Evolutionary conservation across 2,797 vertebrate genomes (phyloP).

Genomic region (Enteromius mattozi): DNA sequence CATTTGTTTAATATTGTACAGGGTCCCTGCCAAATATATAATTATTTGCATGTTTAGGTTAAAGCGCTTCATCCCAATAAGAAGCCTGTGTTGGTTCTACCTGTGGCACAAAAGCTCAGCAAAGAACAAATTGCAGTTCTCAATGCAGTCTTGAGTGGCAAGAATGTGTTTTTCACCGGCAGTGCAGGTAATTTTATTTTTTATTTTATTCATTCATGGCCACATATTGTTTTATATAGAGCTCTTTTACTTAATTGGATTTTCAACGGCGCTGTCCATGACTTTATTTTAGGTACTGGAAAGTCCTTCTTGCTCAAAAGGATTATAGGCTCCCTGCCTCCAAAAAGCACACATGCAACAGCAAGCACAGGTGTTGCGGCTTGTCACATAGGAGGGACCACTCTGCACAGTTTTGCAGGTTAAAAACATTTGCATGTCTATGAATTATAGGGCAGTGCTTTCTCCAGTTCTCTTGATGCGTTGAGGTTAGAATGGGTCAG

Average conservation of each 20-base stretch:
- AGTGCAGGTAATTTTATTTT: slow-evolving; percentile 84
- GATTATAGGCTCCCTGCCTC: slow-evolving; percentile 92
- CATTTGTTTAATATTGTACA: background rate
- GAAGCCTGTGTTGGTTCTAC: slow-evolving; percentile 76
- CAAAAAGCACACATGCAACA: slow-evolving; percentile 90
- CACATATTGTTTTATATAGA: background rate
- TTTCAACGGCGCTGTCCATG: background rate
- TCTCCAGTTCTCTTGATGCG: background rate
- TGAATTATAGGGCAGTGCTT: background rate
- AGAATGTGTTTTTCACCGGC: slow-evolving; percentile 95
- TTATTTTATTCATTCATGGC: background rate
- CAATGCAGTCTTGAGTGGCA: slow-evolving; percentile 84
- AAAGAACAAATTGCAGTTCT: slow-evolving; percentile 89
- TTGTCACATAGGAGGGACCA: slow-evolving; percentile 94
- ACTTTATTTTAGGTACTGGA: slow-evolving; percentile 84
- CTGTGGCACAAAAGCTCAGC: slow-evolving; percentile 78
- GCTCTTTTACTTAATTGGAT: background rate
- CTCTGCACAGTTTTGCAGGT: slow-evolving; percentile 94
- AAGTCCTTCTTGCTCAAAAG: slow-evolving; percentile 94
- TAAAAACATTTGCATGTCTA: background rate
- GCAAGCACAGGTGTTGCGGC: slow-evolving; percentile 96
- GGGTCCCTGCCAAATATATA: background rate
- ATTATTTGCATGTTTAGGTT: slow-evolving; percentile 69
- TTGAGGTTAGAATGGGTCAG: background rate
- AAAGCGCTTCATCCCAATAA: slow-evolving; percentile 77